Percentiles rank a stretch among this genome's conserved stretches.
Evolutionary conservation across 2,888 invertebrate genomes (phyloP).

Genomic region (Drosophila kanekoi): DNA sequence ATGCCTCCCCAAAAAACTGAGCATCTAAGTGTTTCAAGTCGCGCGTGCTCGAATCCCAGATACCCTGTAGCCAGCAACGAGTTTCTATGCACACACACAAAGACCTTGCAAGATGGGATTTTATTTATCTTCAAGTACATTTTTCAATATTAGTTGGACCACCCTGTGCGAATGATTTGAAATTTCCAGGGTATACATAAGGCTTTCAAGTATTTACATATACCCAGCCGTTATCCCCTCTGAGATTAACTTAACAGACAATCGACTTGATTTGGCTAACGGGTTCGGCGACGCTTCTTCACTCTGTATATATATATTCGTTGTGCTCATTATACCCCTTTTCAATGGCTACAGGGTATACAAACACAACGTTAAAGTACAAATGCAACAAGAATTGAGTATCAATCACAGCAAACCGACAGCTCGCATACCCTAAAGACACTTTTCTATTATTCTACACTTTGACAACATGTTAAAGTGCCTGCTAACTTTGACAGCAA

Average conservation of each 20-base stretch:
- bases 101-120: too few relatives aligned
- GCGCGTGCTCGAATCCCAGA: not conserved
- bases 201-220: too few relatives aligned
- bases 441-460: not conserved
- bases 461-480: not conserved
- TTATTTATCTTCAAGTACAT: too few relatives aligned
- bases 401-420: constrained; percentile 9
- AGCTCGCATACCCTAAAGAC: constrained; percentile 9
- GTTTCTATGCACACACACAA: too few relatives aligned
- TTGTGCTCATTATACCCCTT: not conserved
- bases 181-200: too few relatives aligned
- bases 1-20: constrained; percentile 7
- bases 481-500: not conserved
- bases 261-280: too few relatives aligned
- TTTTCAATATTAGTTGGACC: too few relatives aligned
- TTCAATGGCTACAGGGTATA: not conserved
- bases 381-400: constrained; percentile 31
- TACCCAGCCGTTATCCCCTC: too few relatives aligned
- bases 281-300: too few relatives aligned
- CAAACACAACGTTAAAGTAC: constrained; percentile 23
- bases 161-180: too few relatives aligned
- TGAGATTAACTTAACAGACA: too few relatives aligned
- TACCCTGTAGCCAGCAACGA: not conserved
- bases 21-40: not conserved
- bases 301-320: not conserved